Conservation (phyloP, 2,113 vertebrate species). For the Protobothrops flavoviridis region DNA sequence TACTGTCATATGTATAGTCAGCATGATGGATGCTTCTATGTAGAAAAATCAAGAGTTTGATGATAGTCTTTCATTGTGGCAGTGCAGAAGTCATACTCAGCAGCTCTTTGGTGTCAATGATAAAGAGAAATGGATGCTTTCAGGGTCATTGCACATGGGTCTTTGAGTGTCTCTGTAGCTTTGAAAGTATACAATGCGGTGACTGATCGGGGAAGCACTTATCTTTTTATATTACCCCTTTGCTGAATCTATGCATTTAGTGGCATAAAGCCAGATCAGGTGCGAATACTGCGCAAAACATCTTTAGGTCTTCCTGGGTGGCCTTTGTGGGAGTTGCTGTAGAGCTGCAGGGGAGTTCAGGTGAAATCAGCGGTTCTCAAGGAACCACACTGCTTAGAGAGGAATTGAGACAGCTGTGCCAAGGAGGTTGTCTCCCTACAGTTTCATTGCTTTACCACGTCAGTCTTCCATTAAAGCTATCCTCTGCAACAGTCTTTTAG, state of each 20-base stretch:
- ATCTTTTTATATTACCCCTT: background rate
- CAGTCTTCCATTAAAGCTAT: background rate
- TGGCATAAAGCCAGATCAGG: conserved; percentile 7
- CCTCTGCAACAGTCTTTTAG: background rate
- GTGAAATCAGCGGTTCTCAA: background rate
- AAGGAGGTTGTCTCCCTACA: background rate
- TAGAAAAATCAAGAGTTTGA: fast-evolving
- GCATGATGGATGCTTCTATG: background rate
- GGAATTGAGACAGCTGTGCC: background rate
- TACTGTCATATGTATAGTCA: background rate
- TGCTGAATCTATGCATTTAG: background rate
- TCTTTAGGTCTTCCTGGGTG: background rate
- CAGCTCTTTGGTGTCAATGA: background rate
- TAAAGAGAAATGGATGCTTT: background rate
- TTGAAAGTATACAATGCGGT: background rate
- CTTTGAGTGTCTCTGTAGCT: fast-evolving
- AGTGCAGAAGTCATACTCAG: fast-evolving
- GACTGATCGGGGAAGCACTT: background rate
- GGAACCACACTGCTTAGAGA: conserved; percentile 5
- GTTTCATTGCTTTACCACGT: background rate
- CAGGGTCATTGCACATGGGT: background rate
- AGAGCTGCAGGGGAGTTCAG: background rate
- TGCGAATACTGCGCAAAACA: conserved; percentile 6
- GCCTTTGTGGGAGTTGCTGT: background rate
- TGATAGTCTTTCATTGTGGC: background rate